Percentiles rank a stretch among this genome's conserved stretches.
phyloP scores from a whole-genome alignment of 2,113 vertebrate species.

The Thymallus thymallus region DNA sequence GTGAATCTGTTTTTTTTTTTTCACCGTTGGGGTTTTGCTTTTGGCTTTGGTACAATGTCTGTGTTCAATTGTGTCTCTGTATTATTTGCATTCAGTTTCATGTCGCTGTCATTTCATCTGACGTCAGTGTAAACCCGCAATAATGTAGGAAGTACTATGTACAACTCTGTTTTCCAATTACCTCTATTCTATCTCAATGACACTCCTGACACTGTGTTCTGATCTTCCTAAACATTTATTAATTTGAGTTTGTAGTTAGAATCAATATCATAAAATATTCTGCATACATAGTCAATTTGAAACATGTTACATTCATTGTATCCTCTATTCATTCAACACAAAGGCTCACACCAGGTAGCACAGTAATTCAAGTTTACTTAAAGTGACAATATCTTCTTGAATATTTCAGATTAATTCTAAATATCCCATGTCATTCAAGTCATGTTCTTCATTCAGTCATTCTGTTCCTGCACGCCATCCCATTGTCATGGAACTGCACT shows the following conservation, averaged over 20 bases:
- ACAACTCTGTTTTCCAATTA: slow-evolving; percentile 63
- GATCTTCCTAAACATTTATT: not conserved
- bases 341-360: no score
- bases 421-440: slow-evolving; percentile 10
- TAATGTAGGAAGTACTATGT: slow-evolving; percentile 16
- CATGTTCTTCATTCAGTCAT: not conserved
- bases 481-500: not conserved
- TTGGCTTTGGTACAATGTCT: not conserved
- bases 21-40: slow-evolving; percentile 23
- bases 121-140: slow-evolving; percentile 1
- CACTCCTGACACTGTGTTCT: slow-evolving; percentile 25
- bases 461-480: not conserved
- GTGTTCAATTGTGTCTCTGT: not conserved
- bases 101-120: slow-evolving; percentile 57
- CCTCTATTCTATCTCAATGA: slow-evolving; percentile 19
- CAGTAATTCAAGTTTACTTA: no score
- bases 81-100: slow-evolving; percentile 23
- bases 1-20: not conserved
- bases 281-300: not conserved
- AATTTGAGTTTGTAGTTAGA: not conserved
- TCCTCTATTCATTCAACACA: no score
- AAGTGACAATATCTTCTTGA: not conserved
- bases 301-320: not conserved
- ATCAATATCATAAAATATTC: not conserved
- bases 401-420: not conserved